Percentiles rank a stretch among this genome's conserved stretches.
phyloP scores from a whole-genome alignment of 2,113 vertebrate genomes.

The Thymallus thymallus region DNA sequence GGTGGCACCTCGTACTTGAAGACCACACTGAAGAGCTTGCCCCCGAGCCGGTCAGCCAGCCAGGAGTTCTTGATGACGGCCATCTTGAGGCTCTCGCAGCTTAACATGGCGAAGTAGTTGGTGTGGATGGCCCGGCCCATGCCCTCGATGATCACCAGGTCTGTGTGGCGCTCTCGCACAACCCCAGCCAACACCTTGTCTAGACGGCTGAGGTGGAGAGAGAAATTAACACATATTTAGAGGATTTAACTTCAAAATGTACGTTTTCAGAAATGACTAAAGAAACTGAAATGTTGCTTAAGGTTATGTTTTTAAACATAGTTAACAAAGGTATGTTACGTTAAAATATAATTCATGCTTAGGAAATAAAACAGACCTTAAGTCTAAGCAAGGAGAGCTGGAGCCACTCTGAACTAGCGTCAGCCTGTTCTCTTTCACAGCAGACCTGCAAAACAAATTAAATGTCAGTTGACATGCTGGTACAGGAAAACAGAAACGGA shows the following conservation, averaged over 20 bases:
- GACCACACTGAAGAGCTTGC: constrained; percentile 95
- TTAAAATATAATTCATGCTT: not conserved
- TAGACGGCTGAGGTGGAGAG: constrained; percentile 78
- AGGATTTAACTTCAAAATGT: not conserved
- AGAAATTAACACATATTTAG: not conserved
- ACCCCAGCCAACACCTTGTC: constrained; percentile 88
- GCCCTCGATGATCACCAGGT: constrained; percentile 95
- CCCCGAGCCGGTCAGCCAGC: constrained; percentile 92
- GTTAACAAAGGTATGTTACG: not conserved
- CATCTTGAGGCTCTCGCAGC: constrained; percentile 95
- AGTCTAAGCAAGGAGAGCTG: constrained; percentile 93
- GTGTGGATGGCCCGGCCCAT: constrained; percentile 98
- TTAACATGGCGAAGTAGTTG: constrained; percentile 87
- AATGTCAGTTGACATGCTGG: not conserved
- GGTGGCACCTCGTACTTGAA: constrained; percentile 93
- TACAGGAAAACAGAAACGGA: not conserved
- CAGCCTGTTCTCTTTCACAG: constrained; percentile 81
- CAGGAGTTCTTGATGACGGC: constrained; percentile 97
- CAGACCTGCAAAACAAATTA: constrained; percentile 68
- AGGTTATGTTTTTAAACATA: too few species aligned
- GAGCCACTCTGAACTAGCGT: constrained; percentile 90
- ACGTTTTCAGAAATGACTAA: too few species aligned
- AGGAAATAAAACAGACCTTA: constrained; percentile 79
- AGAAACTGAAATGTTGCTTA: too few species aligned
- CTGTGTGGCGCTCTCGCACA: constrained; percentile 84